phyloP scores from a whole-genome alignment of 2,888 invertebrate genomes.

The Hedychridium roseum region DNA sequence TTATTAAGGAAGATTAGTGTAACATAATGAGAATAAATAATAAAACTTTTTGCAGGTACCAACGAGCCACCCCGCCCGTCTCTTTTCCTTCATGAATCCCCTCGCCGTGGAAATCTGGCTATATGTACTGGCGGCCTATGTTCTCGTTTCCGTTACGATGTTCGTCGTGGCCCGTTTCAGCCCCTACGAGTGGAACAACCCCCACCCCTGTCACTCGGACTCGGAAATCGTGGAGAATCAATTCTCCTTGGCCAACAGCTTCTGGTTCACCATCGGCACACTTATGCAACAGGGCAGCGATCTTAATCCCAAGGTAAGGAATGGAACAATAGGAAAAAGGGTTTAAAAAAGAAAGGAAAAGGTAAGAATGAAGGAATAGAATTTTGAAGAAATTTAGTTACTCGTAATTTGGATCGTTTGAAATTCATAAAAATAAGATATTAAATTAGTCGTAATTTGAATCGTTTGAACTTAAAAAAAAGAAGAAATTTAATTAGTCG shows the following conservation, averaged over 20 bases:
- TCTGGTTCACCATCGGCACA: slow-evolving; percentile 91
- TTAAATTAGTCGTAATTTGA: no score
- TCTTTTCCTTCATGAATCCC: slow-evolving; percentile 89
- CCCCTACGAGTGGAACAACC: slow-evolving; percentile 83
- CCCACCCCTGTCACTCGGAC: slow-evolving; percentile 71
- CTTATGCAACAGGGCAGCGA: slow-evolving; percentile 87
- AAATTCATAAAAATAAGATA: no score
- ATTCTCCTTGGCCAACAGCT: slow-evolving; percentile 82
- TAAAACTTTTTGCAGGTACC: slow-evolving; percentile 73
- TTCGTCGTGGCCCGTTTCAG: slow-evolving; percentile 83
- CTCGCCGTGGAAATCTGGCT: slow-evolving; percentile 88
- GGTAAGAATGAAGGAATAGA: no score
- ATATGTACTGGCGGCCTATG: slow-evolving; percentile 81
- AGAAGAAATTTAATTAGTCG: not conserved
- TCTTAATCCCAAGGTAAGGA: slow-evolving; percentile 75
- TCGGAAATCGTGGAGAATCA: slow-evolving; percentile 76
- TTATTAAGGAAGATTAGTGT: no score
- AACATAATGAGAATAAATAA: no score
- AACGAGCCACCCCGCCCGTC: slow-evolving; percentile 73
- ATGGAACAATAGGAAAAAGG: no score
- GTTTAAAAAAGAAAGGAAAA: no score
- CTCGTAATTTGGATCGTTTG: not conserved
- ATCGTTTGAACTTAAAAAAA: not conserved
- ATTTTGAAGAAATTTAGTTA: no score
- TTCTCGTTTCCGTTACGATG: slow-evolving; percentile 80